Conservation (phyloP, 2,797 vertebrate species). For the Coregonus ussuriensis region DNA sequence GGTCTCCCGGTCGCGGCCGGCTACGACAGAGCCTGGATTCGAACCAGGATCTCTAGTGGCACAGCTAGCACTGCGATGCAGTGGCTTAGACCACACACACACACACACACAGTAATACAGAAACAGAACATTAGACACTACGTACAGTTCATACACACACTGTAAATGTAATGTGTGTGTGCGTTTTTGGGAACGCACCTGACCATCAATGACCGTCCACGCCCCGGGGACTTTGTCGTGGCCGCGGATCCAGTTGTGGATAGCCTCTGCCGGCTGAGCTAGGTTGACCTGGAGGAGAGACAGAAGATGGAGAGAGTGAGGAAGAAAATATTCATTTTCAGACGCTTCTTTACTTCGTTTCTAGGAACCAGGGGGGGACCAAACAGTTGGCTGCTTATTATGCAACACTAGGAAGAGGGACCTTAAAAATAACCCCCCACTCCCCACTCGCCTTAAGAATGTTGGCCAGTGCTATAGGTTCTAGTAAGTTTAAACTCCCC, state of each 20-base stretch:
- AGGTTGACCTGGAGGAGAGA: conserved; percentile 78
- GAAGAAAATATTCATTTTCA: conserved; percentile 1
- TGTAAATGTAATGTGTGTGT: background rate
- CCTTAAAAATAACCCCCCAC: conserved; percentile 31
- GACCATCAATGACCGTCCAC: conserved; percentile 84
- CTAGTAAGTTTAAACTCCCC: conserved; percentile 10
- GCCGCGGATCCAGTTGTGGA: conserved; percentile 97
- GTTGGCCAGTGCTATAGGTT: conserved; percentile 14
- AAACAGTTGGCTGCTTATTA: conserved; percentile 34
- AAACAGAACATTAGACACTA: background rate
- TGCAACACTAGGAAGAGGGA: conserved; percentile 16
- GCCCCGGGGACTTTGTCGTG: conserved; percentile 98
- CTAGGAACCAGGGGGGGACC: conserved; percentile 35
- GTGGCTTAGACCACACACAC: too few relatives aligned
- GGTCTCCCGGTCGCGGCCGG: too few relatives aligned
- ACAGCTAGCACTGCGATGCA: too few relatives aligned
- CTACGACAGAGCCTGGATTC: too few relatives aligned
- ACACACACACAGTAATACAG: background rate
- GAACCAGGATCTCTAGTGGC: too few relatives aligned
- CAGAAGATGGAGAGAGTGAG: too few relatives aligned
- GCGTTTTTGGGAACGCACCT: conserved; percentile 70
- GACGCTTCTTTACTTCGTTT: conserved; percentile 7
- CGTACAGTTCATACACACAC: background rate
- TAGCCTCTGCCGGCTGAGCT: conserved; percentile 82
- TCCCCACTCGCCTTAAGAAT: conserved; percentile 43